Base-by-base conservation (phyloP, 2,888 invertebrate species). In the Halictus ligatus region DNA sequence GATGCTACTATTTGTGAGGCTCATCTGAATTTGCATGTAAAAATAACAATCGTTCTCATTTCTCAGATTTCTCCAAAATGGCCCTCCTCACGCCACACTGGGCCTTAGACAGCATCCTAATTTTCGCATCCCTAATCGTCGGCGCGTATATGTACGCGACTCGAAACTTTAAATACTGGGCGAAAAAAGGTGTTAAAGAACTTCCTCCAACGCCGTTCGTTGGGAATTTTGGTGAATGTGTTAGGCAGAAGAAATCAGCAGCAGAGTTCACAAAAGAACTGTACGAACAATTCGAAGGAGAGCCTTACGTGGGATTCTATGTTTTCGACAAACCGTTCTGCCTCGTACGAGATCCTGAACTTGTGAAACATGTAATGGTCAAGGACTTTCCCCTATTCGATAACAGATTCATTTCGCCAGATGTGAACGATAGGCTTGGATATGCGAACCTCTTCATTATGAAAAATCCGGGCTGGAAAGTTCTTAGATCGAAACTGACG, bases 371-470 rank as follows among this genome's bases (percentile, higher is more conserved):
- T 0, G 87, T 96, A 1, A 80, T 96, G 29, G 94, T 96, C 3
- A 96, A 95, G 74, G 96, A 96, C 80, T 96, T 96, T 67, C 93
- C 94, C 84, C 92, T 92, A 18, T 96, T 96, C 86, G 82, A 92
- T 0, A 94, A 96, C 84, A 94, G 95, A 80, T 92, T 85, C 85
- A 84, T 75, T 0, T n/a, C 89, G 2, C 94, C 95, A 80, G 92
- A 94, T 0, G 92, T 94, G 54, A 73, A 86, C 0, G 96, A 96
- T 89, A 84, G 91, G 0, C 75, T 96, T 13, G 96, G 95, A 12
- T 93, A 90, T 0, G 91, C 94, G 15, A 96, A 95, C 91, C 84
- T 96, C 1, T 96, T 96, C 86, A 92, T 95, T 75, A 89, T 96
- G 0, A 95, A 94, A n/a, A 95, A 95, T 92, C 95, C 95, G 0